Evolutionary conservation across 2,888 invertebrate species (phyloP).

Genomic region (Lasiommata megera): DNA sequence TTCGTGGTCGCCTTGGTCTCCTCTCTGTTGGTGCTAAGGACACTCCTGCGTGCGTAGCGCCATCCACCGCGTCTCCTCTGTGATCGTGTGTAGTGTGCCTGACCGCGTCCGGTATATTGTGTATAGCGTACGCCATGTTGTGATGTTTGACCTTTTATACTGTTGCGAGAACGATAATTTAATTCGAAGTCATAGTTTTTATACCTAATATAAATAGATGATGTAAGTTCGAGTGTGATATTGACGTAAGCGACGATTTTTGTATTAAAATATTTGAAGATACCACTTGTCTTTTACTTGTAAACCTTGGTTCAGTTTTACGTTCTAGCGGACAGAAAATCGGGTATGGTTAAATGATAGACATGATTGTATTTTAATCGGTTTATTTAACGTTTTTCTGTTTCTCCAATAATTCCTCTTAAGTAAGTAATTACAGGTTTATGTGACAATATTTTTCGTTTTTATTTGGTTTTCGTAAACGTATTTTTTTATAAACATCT

Average conservation of each 20-base stretch:
- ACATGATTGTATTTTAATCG: slow-evolving; percentile 73
- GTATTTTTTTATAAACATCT: slow-evolving; percentile 79
- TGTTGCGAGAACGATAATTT: slow-evolving; percentile 74
- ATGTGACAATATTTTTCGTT: slow-evolving; percentile 80
- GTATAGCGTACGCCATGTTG: slow-evolving; percentile 69
- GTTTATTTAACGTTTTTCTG: slow-evolving; percentile 81
- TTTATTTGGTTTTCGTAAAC: slow-evolving; percentile 80
- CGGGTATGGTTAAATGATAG: slow-evolving; percentile 49
- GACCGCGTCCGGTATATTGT: slow-evolving; percentile 67
- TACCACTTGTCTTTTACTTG: slow-evolving; percentile 29
- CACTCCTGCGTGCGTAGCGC: slow-evolving; percentile 37
- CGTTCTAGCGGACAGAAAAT: neutral
- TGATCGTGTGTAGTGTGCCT: slow-evolving; percentile 66
- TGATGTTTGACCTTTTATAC: slow-evolving; percentile 73
- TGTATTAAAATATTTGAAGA: slow-evolving; percentile 76
- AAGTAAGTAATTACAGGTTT: slow-evolving; percentile 80
- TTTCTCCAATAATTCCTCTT: slow-evolving; percentile 80
- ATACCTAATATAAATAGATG: slow-evolving; percentile 80
- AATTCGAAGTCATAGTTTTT: slow-evolving; percentile 81
- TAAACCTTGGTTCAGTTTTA: slow-evolving; percentile 9
- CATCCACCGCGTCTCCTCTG: slow-evolving; percentile 65
- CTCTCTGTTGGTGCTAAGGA: slow-evolving; percentile 37
- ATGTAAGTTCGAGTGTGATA: slow-evolving; percentile 81
- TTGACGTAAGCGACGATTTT: slow-evolving; percentile 76
- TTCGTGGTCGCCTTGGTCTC: slow-evolving; percentile 26